Evolutionary conservation across 37 sponge, comb jelly and placozoan genomes (phyloP), one percentile per base, ranked within the genome.

Genomic region (Haliclona indistincta): DNA sequence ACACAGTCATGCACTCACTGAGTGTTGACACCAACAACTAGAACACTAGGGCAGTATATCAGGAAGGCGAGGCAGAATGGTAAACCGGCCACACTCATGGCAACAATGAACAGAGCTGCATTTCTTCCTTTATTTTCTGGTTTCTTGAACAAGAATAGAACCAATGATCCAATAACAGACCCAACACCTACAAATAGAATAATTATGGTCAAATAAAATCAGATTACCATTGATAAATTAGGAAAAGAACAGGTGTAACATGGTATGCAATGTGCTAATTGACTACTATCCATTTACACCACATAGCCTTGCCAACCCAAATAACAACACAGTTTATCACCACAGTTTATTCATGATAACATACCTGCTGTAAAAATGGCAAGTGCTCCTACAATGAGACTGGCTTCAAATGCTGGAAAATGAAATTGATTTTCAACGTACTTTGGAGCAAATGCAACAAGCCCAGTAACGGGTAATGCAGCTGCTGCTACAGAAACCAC

Each of bases 381-480:
- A 13, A 66, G 6, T 71, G 40, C 56, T 71, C 63, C 76, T 51
- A 68, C 19, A 19, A 74, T 19, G 7, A 63, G 17, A n/a, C 62
- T 29, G 8, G 63, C 63, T 19, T 8, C 17, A 26, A 39, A 54
- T 30, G 76, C 45, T 51, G 76, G n/a, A 17, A 74, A 13, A 26
- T 70, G 56, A 52, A 83, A 83, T 63, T 83, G 84, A 1, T 75
- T 53, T 28, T 83, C 77, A 52, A 83, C 35, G 11, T 69, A 54
- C 38, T 83, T 83, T 5, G 84, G 70, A 26, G 75, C 25, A 63
- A 77, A 83, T 8, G 77, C 47, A 76, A 61, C 63, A 11, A 83
- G 39, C 11, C 67, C 84, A 56, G 58, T 44, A 17, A 69, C 61
- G 19, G 56, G 49, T 19, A 92, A 56, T 28, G 74, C 74, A 25